phyloP scores from a whole-genome alignment of 2,113 vertebrate genomes.

The Pristiophorus japonicus region DNA sequence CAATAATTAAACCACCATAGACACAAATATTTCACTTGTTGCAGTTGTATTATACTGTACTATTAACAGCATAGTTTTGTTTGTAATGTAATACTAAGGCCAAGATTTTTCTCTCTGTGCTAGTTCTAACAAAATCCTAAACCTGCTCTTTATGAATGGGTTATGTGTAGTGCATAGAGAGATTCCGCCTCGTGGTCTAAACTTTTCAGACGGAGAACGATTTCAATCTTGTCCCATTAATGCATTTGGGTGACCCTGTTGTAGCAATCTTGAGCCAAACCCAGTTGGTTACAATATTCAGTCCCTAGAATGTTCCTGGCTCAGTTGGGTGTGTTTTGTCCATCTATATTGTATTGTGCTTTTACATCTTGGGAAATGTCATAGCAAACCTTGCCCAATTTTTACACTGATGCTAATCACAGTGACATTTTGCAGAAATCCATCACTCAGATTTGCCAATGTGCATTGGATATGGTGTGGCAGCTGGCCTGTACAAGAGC shows the following conservation, averaged over 20 bases:
- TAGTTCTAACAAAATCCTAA: background rate
- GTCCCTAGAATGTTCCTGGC: too few species aligned
- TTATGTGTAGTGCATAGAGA: background rate
- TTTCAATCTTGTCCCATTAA: background rate
- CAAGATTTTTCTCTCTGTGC: background rate
- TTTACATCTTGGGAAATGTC: too few species aligned
- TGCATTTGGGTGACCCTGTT: background rate
- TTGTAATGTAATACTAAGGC: background rate
- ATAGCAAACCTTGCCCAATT: background rate
- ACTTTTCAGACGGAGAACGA: background rate
- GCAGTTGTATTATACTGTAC: background rate
- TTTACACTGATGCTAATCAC: background rate
- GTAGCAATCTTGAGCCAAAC: background rate
- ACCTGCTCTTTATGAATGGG: background rate
- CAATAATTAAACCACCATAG: background rate
- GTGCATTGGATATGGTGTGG: background rate
- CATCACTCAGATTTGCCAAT: background rate
- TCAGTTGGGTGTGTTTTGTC: too few species aligned
- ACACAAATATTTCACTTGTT: background rate
- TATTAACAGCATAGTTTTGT: background rate
- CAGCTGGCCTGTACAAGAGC: background rate
- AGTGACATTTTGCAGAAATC: background rate
- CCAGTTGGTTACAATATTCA: too few species aligned
- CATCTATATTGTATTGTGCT: too few species aligned
- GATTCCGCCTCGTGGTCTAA: background rate